Conservation (phyloP, 1,140 invertebrate genomes). For the Neelides sp. region DNA sequence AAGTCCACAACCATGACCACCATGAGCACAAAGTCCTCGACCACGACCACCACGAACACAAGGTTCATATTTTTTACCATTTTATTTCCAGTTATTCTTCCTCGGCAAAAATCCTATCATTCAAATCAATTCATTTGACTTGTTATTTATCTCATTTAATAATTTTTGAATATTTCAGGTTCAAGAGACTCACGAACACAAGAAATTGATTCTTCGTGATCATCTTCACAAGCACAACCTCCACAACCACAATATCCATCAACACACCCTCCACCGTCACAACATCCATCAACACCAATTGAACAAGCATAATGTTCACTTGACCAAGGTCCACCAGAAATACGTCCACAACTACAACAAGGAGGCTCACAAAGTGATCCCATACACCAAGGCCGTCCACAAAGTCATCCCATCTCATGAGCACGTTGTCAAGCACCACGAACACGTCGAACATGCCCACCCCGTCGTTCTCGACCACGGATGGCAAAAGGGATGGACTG, state of each 20-base stretch:
- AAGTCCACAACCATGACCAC: background rate
- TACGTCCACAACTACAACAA: constrained; percentile 5
- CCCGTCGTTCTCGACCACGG: constrained; percentile 2
- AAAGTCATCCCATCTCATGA: constrained; percentile 6
- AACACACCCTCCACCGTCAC: constrained; percentile 5
- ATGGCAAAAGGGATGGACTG: background rate
- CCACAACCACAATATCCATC: constrained; percentile 4
- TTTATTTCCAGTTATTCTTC: constrained; percentile 2
- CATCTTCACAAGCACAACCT: constrained; percentile 9
- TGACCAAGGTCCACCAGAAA: constrained; percentile 3
- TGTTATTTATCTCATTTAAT: constrained; percentile 6
- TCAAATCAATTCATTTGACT: background rate
- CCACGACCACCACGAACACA: constrained; percentile 6
- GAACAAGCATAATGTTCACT: constrained; percentile 4
- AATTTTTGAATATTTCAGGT: background rate
- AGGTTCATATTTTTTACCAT: background rate
- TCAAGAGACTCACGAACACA: background rate
- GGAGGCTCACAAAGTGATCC: background rate
- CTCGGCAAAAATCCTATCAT: background rate
- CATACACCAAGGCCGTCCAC: constrained; percentile 3
- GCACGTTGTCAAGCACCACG: constrained; percentile 7
- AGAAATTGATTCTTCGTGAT: constrained; percentile 1
- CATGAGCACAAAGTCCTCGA: constrained; percentile 10
- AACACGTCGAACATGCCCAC: constrained; percentile 2
- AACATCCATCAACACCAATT: constrained; percentile 5